These are phyloP conservation scores for Hippasteria phrygiana DNA, from an alignment of 53 echinoderm and acorn worm species.

Conservation along the genomic window DNA sequence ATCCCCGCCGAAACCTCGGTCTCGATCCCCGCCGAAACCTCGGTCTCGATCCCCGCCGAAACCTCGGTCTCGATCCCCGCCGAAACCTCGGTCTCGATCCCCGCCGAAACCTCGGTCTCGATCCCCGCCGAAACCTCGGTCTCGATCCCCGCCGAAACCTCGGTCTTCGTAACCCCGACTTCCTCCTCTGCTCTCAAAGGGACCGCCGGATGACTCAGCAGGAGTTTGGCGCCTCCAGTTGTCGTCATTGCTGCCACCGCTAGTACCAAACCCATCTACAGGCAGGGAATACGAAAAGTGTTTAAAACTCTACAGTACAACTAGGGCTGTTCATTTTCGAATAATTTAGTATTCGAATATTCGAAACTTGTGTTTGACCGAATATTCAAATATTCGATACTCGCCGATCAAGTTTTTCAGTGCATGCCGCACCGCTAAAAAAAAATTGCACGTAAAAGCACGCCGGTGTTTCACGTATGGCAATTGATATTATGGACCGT, in stretches of 20 bases:
- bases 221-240: conserved; percentile 11
- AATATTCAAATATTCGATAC: no score
- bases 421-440: no score
- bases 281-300: neutral
- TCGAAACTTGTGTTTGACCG: no score
- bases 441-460: no score
- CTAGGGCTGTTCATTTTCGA: no score
- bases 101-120: conserved; percentile 25
- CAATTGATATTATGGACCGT: no score
- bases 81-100: neutral
- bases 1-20: conserved; percentile 59
- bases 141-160: conserved; percentile 40
- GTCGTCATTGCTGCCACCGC: conserved; percentile 39
- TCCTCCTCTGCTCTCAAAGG: conserved; percentile 54
- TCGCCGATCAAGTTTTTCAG: no score
- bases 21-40: conserved; percentile 65
- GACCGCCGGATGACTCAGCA: conserved; percentile 1
- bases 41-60: conserved; percentile 54
- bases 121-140: conserved; percentile 37
- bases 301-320: no score
- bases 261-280: conserved; percentile 34
- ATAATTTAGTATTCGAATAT: no score
- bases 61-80: conserved; percentile 19
- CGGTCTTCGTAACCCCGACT: conserved; percentile 53
- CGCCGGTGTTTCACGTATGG: no score